phyloP scores from a whole-genome alignment of 2,888 invertebrate genomes.

The Thysanoteuthis rhombus region DNA sequence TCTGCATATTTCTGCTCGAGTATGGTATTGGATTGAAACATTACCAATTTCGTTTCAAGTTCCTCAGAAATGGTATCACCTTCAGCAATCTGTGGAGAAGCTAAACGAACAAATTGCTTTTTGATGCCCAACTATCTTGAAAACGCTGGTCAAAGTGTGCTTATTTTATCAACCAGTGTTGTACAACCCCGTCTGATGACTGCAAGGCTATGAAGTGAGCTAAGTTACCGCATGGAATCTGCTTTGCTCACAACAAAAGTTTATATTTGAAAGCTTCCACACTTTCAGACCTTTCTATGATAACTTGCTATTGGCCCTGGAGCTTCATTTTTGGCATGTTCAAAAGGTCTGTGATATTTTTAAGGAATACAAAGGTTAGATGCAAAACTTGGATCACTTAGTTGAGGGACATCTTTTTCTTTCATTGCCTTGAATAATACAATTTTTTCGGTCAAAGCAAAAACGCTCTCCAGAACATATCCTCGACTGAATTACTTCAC shows the following conservation, averaged over 20 bases:
- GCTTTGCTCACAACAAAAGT: no score
- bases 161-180: no score
- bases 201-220: no score
- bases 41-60: background rate
- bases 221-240: no score
- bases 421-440: background rate
- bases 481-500: background rate
- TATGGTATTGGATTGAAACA: background rate
- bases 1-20: constrained; percentile 1
- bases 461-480: background rate
- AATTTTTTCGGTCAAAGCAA: background rate
- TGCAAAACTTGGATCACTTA: background rate
- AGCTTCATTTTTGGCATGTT: background rate
- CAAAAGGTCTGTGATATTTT: background rate
- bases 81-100: background rate
- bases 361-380: background rate
- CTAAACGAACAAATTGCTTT: background rate
- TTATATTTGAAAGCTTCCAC: no score
- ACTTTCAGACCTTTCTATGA: background rate
- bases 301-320: background rate
- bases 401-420: background rate
- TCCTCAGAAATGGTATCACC: background rate
- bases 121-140: background rate
- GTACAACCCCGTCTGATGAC: no score
- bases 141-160: background rate